phyloP scores from a whole-genome alignment of 1,140 invertebrate genomes.

The Mizuhopecten yessoensis region DNA sequence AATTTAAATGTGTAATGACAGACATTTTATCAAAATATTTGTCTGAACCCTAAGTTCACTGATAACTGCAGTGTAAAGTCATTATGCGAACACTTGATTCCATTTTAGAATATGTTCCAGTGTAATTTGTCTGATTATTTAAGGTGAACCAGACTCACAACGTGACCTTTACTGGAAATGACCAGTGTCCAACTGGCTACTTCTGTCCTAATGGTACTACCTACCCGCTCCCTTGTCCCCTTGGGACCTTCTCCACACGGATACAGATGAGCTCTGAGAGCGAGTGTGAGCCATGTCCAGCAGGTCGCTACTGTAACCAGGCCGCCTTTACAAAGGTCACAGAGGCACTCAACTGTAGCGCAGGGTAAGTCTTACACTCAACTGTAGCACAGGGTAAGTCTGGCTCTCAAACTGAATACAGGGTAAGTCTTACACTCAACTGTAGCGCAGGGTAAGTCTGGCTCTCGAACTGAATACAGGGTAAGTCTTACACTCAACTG shows the following conservation, averaged over 20 bases:
- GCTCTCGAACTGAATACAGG: too few relatives aligned
- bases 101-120: too few relatives aligned
- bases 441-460: too few relatives aligned
- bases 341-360: conserved; percentile 74
- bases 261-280: conserved; percentile 65
- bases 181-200: conserved; percentile 79
- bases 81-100: too few relatives aligned
- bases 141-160: conserved; percentile 76
- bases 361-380: conserved; percentile 71
- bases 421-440: too few relatives aligned
- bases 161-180: conserved; percentile 78
- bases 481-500: too few relatives aligned
- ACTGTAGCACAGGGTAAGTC: too few relatives aligned
- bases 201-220: conserved; percentile 79
- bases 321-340: conserved; percentile 74
- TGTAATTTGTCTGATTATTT: conserved; percentile 45
- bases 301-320: conserved; percentile 86
- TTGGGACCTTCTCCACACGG: conserved; percentile 78
- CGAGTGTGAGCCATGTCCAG: conserved; percentile 77
- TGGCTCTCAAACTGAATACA: too few relatives aligned
- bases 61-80: too few relatives aligned
- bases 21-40: background rate
- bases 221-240: conserved; percentile 79
- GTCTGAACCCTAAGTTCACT: background rate
- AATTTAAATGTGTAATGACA: background rate